These are phyloP conservation scores for Eretmocerus hayati DNA, from an alignment of 2,888 invertebrate species.

Conservation along the genomic window DNA sequence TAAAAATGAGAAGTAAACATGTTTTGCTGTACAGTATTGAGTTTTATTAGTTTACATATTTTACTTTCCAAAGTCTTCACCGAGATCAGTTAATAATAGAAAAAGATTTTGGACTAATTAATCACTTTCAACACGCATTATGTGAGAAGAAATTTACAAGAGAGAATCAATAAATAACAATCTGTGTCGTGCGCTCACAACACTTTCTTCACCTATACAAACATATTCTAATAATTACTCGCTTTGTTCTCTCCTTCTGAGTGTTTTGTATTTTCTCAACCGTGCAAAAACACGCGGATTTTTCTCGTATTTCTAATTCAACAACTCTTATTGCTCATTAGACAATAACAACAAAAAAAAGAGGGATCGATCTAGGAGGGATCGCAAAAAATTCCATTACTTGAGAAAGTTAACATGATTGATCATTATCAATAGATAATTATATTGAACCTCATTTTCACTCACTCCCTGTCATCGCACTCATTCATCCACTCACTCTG, in stretches of 20 bases:
- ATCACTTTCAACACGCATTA: slow-evolving; percentile 4
- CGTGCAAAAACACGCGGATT: no score
- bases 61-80: slow-evolving; percentile 13
- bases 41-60: slow-evolving; percentile 16
- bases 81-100: slow-evolving; percentile 21
- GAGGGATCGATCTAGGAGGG: no score
- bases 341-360: no score
- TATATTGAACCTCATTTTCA: no score
- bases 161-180: slow-evolving; percentile 23
- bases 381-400: no score
- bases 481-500: no score
- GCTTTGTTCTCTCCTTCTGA: slow-evolving; percentile 7
- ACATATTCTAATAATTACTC: neutral
- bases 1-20: no score
- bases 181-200: neutral
- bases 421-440: no score
- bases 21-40: slow-evolving; percentile 17
- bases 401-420: no score
- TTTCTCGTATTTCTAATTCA: no score
- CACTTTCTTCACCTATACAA: slow-evolving; percentile 11
- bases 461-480: no score
- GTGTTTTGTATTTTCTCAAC: slow-evolving; percentile 17
- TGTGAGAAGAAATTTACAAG: slow-evolving; percentile 14
- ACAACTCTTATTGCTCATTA: no score
- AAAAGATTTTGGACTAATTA: slow-evolving; percentile 5